Conservation (phyloP, 2,797 vertebrate species). For the Centroberyx gerrardi region DNA sequence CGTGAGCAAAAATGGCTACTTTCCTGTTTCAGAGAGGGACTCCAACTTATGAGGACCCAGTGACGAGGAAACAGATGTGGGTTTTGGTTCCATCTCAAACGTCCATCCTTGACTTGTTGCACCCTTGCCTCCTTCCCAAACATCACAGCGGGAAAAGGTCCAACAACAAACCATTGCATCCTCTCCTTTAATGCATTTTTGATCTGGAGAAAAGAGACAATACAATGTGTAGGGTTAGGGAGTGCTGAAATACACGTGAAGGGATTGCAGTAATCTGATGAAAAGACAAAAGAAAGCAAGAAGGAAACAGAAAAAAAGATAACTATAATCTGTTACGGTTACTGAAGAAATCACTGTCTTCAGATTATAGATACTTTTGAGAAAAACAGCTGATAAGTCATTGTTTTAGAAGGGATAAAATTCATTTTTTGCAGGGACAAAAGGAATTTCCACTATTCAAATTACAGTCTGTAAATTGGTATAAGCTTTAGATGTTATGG, state of each 20-base stretch:
- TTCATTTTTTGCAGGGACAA: slow-evolving; percentile 49
- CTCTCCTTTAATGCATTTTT: slow-evolving; percentile 10
- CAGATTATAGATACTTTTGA: too few species aligned
- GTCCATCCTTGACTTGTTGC: slow-evolving; percentile 18
- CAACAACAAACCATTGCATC: slow-evolving; percentile 10
- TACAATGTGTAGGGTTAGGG: slow-evolving; percentile 9
- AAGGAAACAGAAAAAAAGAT: slow-evolving; percentile 4
- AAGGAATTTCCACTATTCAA: slow-evolving; percentile 25
- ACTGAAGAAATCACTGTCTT: too few species aligned
- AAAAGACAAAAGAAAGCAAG: slow-evolving; percentile 6
- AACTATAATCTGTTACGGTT: too few species aligned
- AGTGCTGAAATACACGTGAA: slow-evolving; percentile 29
- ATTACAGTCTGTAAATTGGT: slow-evolving; percentile 12
- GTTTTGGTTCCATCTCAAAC: not conserved
- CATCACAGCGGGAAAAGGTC: slow-evolving; percentile 26
- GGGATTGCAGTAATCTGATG: slow-evolving; percentile 8
- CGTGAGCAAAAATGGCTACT: slow-evolving; percentile 72
- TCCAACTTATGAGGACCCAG: slow-evolving; percentile 71
- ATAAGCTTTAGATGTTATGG: slow-evolving; percentile 24
- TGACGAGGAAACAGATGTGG: slow-evolving; percentile 10
- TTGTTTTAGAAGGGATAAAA: slow-evolving; percentile 18
- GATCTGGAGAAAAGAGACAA: slow-evolving; percentile 31
- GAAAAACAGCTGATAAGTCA: slow-evolving; percentile 21
- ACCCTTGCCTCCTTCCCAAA: slow-evolving; percentile 30
- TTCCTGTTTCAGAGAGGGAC: slow-evolving; percentile 76